phyloP scores from a whole-genome alignment of 1,140 invertebrate species.

The Gonioctena quinquepunctata region DNA sequence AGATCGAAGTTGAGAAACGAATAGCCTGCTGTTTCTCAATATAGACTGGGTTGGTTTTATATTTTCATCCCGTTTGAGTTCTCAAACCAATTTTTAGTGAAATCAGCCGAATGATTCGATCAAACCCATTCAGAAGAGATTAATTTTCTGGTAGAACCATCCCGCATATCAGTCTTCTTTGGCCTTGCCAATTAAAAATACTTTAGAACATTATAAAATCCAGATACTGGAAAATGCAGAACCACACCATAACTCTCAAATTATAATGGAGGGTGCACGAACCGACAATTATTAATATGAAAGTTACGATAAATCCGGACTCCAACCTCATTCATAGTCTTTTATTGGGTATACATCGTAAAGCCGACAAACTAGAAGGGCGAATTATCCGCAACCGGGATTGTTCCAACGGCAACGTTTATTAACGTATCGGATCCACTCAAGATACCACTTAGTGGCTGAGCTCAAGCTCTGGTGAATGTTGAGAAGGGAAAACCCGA shows the following conservation, averaged over 20 bases:
- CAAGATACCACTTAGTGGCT: constrained; percentile 9
- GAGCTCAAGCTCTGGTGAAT: background rate
- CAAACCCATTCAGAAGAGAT: too few species aligned
- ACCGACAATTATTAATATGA: constrained; percentile 27
- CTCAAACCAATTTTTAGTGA: too few species aligned
- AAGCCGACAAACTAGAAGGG: background rate
- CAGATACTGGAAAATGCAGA: background rate
- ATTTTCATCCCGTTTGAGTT: too few species aligned
- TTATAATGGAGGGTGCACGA: constrained; percentile 17
- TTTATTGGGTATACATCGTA: constrained; percentile 18
- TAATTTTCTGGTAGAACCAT: too few species aligned
- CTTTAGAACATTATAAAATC: too few species aligned
- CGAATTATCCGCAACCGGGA: constrained; percentile 11
- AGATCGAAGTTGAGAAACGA: too few species aligned
- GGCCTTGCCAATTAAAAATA: too few species aligned
- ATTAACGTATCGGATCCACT: constrained; percentile 5
- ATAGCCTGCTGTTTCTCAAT: too few species aligned
- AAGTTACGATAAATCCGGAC: constrained; percentile 27
- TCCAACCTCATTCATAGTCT: constrained; percentile 22
- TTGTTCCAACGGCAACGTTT: background rate
- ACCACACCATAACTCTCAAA: constrained; percentile 5
- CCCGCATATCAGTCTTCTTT: too few species aligned
- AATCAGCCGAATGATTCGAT: too few species aligned
- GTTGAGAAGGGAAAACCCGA: background rate
- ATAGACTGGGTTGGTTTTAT: too few species aligned